Conservation (phyloP, 2,113 vertebrate genomes). For the Tragelaphus buxtoni region DNA sequence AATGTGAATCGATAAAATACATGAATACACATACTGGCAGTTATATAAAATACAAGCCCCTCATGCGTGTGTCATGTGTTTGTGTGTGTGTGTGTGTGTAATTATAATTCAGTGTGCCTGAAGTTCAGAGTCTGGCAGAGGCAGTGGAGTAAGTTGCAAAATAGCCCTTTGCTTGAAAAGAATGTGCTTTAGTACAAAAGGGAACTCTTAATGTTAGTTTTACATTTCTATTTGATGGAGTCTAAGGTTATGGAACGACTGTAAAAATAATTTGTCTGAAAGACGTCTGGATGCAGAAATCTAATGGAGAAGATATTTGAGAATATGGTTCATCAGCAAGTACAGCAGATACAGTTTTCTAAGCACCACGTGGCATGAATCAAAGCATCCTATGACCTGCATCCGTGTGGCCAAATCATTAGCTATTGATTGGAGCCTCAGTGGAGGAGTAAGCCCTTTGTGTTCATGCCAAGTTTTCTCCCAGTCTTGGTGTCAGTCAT, state of each 20-base stretch:
- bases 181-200: conserved; percentile 44
- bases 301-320: conserved; percentile 81
- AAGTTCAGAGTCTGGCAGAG: conserved; percentile 61
- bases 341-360: conserved; percentile 79
- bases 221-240: conserved; percentile 66
- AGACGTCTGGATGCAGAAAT: conserved; percentile 72
- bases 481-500: conserved; percentile 33
- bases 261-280: conserved; percentile 75
- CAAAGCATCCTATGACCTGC: conserved; percentile 85
- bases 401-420: conserved; percentile 87
- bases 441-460: conserved; percentile 78
- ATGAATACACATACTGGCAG: not conserved
- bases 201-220: conserved; percentile 65
- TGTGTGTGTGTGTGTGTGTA: not conserved
- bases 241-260: conserved; percentile 73
- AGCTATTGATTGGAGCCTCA: conserved; percentile 84
- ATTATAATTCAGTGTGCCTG: conserved; percentile 66
- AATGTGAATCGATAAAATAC: not conserved
- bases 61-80: not conserved
- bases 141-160: not conserved
- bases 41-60: not conserved
- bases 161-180: conserved; percentile 47
- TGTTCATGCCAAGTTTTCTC: not conserved
- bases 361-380: conserved; percentile 82
- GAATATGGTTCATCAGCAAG: conserved; percentile 81